These are phyloP conservation scores for Gymnocephalus cernua DNA, from an alignment of 2,113 vertebrate species.

Conservation along the genomic window DNA sequence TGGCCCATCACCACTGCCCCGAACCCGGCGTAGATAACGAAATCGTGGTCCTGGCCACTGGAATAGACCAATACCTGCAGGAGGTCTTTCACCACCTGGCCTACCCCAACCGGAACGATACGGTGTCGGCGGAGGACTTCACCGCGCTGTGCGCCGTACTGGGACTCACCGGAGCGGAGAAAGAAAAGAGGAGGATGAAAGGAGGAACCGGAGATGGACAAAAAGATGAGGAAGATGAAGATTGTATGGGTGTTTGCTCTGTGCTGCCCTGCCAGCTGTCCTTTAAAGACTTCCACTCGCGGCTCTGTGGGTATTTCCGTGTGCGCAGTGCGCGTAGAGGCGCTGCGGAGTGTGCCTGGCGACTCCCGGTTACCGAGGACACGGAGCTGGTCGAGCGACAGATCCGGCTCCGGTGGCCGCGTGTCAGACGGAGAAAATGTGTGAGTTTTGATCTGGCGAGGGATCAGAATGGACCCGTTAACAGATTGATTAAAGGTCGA, in stretches of 20 bases:
- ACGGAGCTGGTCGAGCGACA: constrained; percentile 85
- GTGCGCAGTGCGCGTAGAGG: constrained; percentile 52
- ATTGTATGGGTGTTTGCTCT: constrained; percentile 54
- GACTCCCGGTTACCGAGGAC: constrained; percentile 78
- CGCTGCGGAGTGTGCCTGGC: constrained; percentile 32
- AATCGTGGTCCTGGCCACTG: constrained; percentile 84
- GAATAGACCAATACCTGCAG: constrained; percentile 86
- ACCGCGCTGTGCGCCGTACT: constrained; percentile 79
- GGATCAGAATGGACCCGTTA: constrained; percentile 24
- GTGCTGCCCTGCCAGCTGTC: constrained; percentile 72
- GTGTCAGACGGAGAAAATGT: constrained; percentile 78
- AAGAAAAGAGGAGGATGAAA: not conserved
- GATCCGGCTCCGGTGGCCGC: constrained; percentile 83
- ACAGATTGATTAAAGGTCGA: constrained; percentile 8
- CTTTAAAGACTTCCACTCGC: constrained; percentile 85
- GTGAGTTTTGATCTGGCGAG: constrained; percentile 80
- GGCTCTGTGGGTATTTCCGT: constrained; percentile 84
- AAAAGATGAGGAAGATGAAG: constrained; percentile 20
- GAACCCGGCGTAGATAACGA: constrained; percentile 81
- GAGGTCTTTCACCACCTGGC: constrained; percentile 87
- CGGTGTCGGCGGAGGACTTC: constrained; percentile 82
- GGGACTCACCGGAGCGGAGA: constrained; percentile 56
- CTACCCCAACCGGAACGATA: constrained; percentile 66
- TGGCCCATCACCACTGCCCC: constrained; percentile 80
- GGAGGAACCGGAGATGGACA: not conserved